Percentiles rank a stretch among this genome's conserved stretches.
Evolutionary conservation across 2,888 invertebrate species (phyloP).

Genomic region (Caenorhabditis auriculariae): DNA sequence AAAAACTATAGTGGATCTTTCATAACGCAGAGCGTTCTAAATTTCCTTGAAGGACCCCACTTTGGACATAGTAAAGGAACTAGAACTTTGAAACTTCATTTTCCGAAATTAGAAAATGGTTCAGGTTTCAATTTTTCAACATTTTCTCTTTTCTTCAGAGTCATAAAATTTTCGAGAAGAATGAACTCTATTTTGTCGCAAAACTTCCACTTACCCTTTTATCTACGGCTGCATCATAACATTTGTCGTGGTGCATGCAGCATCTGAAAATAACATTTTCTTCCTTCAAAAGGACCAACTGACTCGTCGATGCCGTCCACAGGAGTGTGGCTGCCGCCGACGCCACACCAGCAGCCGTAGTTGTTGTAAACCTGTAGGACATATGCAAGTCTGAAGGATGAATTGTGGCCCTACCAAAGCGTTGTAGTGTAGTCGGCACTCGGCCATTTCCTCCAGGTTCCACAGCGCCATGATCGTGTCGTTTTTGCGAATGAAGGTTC

Average conservation of each 20-base stretch:
- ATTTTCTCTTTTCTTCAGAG: background rate
- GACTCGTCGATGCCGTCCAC: slow-evolving; percentile 59
- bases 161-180: too few species aligned
- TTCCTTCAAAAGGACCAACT: slow-evolving; percentile 6
- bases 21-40: too few species aligned
- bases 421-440: slow-evolving; percentile 53
- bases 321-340: slow-evolving; percentile 55
- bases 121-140: background rate
- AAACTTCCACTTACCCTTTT: slow-evolving; percentile 11
- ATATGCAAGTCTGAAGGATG: background rate
- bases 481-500: too few species aligned
- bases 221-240: slow-evolving; percentile 58
- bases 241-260: slow-evolving; percentile 59
- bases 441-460: slow-evolving; percentile 56
- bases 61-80: too few species aligned
- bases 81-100: too few species aligned
- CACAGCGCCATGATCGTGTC: too few species aligned
- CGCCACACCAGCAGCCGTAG: slow-evolving; percentile 61
- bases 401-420: slow-evolving; percentile 38
- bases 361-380: slow-evolving; percentile 51
- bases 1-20: too few species aligned
- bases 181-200: too few species aligned
- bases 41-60: too few species aligned
- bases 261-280: slow-evolving; percentile 38
- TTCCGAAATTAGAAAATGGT: too few species aligned